phyloP scores from a whole-genome alignment of 2,113 vertebrate species.

The Cavia porcellus region DNA sequence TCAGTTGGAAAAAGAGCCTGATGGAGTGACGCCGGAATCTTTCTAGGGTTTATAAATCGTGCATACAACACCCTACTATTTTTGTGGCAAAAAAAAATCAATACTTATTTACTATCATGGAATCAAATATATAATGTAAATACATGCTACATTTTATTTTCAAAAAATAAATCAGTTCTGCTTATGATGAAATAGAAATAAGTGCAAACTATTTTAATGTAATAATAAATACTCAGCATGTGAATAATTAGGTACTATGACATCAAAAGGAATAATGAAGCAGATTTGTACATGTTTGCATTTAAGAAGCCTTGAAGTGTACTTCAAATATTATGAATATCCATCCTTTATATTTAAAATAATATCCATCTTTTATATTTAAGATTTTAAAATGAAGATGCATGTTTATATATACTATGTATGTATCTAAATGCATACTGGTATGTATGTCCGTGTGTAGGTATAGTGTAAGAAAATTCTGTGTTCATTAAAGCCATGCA shows the following conservation, averaged over 20 bases:
- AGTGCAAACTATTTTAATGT: not conserved
- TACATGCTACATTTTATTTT: not conserved
- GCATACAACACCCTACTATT: not conserved
- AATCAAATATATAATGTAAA: not conserved
- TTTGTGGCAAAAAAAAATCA: constrained; percentile 8
- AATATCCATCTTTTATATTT: not conserved
- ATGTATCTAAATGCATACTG: not conserved
- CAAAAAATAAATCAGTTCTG: not conserved
- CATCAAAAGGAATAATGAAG: not conserved
- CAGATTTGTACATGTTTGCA: not conserved
- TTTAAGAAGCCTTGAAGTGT: not conserved
- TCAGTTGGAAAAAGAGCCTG: not conserved
- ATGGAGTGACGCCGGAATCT: not conserved
- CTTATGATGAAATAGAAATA: not conserved
- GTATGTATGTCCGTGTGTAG: not conserved
- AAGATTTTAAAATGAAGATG: not conserved
- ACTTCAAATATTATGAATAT: not conserved
- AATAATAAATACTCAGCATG: not conserved
- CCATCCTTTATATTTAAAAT: not conserved
- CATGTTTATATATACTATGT: not conserved
- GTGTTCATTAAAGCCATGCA: not conserved
- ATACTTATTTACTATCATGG: not conserved
- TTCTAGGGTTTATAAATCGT: not conserved
- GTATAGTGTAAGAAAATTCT: constrained; percentile 33
- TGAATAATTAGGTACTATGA: not conserved